These are phyloP conservation scores for Onychomys torridus DNA, from an alignment of 2,797 vertebrate species.

Conservation along the genomic window DNA sequence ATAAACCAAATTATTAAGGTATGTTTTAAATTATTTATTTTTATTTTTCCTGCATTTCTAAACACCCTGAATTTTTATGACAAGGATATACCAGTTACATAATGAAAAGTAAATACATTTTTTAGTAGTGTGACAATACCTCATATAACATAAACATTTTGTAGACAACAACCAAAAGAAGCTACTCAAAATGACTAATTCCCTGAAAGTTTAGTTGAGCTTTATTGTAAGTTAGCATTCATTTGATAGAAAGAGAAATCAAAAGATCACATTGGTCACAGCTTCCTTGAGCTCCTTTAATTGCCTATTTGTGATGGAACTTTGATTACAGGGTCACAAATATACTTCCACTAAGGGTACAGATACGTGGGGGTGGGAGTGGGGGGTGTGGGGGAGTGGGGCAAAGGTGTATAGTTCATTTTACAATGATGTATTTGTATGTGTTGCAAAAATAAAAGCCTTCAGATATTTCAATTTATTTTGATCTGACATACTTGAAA, in stretches of 20 bases:
- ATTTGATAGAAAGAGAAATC: neutral
- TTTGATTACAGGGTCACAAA: conserved; percentile 60
- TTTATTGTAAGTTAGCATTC: neutral
- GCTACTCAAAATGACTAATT: conserved; percentile 32
- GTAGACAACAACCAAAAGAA: neutral
- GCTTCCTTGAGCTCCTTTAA: conserved; percentile 54
- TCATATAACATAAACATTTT: neutral
- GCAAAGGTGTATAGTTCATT: neutral
- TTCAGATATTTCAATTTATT: conserved; percentile 15
- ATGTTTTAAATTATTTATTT: neutral
- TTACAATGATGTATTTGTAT: conserved; percentile 26
- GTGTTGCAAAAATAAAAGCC: neutral
- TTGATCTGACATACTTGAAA: neutral
- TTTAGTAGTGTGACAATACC: conserved; percentile 20
- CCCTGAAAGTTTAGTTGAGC: neutral
- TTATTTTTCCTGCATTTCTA: conserved; percentile 2
- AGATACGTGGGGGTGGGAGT: neutral
- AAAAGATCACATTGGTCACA: neutral
- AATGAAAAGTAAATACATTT: conserved; percentile 32
- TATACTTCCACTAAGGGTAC: neutral
- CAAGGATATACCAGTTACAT: neutral
- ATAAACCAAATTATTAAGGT: neutral
- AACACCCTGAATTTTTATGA: neutral
- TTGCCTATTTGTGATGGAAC: conserved; percentile 58
- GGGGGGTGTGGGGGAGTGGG: too few species aligned